phyloP scores from a whole-genome alignment of 2,113 vertebrate genomes.

The Podarcis raffonei region DNA sequence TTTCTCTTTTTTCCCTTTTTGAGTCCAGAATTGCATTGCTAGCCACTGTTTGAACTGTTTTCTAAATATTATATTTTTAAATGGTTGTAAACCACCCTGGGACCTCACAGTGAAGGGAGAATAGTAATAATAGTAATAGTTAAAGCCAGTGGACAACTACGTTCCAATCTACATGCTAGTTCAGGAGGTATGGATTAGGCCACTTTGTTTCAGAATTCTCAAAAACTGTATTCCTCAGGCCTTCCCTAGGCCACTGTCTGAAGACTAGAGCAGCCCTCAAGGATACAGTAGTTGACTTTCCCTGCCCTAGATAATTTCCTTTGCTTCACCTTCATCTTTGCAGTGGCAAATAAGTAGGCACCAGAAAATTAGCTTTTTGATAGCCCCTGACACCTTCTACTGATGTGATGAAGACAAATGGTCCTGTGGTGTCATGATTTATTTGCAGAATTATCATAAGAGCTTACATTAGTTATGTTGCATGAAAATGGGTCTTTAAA shows the following conservation, averaged over 20 bases:
- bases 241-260: background rate
- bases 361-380: constrained; percentile 37
- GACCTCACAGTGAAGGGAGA: too few relatives aligned
- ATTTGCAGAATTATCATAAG: constrained; percentile 33
- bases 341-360: constrained; percentile 15
- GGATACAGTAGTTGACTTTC: background rate
- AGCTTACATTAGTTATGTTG: constrained; percentile 12
- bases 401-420: constrained; percentile 20
- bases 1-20: too few relatives aligned
- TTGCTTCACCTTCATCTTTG: constrained; percentile 27
- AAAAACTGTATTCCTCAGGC: background rate
- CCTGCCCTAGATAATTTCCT: constrained; percentile 20
- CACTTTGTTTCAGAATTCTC: background rate
- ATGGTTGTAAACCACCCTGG: too few relatives aligned
- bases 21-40: too few relatives aligned
- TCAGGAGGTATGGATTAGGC: background rate
- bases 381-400: constrained; percentile 20
- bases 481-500: constrained; percentile 28
- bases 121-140: too few relatives aligned
- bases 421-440: constrained; percentile 15
- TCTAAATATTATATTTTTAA: too few relatives aligned
- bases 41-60: too few relatives aligned
- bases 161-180: background rate
- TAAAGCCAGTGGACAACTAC: background rate
- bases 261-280: background rate